phyloP scores from a whole-genome alignment of 1,140 invertebrate genomes.

The Pogonus chalceus region DNA sequence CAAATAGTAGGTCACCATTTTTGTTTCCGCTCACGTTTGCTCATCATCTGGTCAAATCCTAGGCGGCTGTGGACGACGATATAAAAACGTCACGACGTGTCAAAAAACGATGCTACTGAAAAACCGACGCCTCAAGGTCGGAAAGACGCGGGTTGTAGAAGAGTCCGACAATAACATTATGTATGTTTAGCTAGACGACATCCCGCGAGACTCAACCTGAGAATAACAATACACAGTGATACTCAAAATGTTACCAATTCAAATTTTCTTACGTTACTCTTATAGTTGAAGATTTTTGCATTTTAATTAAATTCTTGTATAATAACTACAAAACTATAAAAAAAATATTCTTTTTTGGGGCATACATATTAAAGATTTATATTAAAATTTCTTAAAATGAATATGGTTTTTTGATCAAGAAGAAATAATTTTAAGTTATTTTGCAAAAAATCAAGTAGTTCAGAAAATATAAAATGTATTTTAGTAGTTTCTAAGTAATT shows the following conservation, averaged over 20 bases:
- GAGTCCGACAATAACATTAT: constrained; percentile 1
- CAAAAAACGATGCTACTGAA: not conserved
- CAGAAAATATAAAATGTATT: too few relatives aligned
- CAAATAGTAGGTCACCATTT: not conserved
- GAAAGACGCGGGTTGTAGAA: not conserved
- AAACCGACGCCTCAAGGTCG: not conserved
- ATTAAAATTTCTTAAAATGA: too few relatives aligned
- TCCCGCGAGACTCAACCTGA: not conserved
- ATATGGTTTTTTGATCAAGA: too few relatives aligned
- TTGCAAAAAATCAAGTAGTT: too few relatives aligned
- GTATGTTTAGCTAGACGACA: constrained; percentile 1
- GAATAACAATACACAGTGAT: not conserved
- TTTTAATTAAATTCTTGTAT: too few relatives aligned
- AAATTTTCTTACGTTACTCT: too few relatives aligned
- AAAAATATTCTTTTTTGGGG: too few relatives aligned
- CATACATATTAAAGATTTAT: too few relatives aligned
- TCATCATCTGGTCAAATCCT: constrained; percentile 5
- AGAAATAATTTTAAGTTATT: too few relatives aligned
- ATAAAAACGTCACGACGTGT: constrained; percentile 6
- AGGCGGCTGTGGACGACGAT: not conserved
- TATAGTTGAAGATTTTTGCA: too few relatives aligned
- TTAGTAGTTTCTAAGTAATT: too few relatives aligned
- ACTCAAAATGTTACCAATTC: not conserved
- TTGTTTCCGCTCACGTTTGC: constrained; percentile 2
- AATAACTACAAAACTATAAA: too few relatives aligned